Evolutionary conservation across 2,797 vertebrate genomes (phyloP).

Genomic region (Pachyuromys duprasi): DNA sequence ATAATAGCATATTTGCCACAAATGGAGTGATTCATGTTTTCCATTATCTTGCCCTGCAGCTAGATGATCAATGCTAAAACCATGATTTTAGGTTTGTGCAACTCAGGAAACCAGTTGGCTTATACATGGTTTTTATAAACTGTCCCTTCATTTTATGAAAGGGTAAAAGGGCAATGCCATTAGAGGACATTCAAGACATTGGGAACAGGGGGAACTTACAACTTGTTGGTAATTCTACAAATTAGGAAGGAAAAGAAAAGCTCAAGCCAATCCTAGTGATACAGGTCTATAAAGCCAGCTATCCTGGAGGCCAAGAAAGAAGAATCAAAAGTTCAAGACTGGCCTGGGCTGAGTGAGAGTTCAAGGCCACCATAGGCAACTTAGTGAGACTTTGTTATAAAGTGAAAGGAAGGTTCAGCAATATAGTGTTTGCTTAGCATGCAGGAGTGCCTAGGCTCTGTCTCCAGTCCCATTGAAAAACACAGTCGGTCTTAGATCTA

Average conservation of each 20-base stretch:
- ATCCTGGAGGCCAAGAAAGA: background rate
- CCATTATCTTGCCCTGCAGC: background rate
- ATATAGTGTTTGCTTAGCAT: background rate
- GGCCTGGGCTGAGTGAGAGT: background rate
- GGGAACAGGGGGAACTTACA: background rate
- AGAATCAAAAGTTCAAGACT: background rate
- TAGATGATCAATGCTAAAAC: background rate
- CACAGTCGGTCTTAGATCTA: background rate
- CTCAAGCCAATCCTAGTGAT: background rate
- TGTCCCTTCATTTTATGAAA: background rate
- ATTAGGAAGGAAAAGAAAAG: constrained; percentile 3
- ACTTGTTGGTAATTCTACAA: background rate
- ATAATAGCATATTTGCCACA: background rate
- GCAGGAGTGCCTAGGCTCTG: background rate
- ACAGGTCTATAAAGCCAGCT: background rate
- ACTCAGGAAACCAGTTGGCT: background rate
- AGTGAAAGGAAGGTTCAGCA: background rate
- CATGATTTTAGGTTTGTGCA: background rate
- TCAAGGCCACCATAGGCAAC: background rate
- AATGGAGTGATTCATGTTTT: background rate
- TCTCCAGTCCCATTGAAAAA: background rate
- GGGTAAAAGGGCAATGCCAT: background rate
- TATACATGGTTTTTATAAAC: background rate
- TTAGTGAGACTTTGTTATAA: background rate
- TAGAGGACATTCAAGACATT: background rate